phyloP scores from a whole-genome alignment of 92 coral and sea anemone genomes.

The Zoanthus sansibaricus region DNA sequence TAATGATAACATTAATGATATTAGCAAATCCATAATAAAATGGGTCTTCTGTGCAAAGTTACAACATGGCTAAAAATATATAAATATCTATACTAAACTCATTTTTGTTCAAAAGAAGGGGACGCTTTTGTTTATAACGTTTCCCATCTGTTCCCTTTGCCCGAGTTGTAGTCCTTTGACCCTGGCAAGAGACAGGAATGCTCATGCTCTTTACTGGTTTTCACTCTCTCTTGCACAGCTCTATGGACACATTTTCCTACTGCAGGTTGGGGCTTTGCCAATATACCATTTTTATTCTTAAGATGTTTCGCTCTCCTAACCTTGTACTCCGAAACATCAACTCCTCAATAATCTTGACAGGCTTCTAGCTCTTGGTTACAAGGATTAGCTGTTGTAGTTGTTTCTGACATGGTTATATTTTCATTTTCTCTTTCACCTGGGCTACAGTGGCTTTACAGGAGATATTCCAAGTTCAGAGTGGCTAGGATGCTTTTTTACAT shows the following conservation, averaged over 20 bases:
- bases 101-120: slow-evolving; percentile 22
- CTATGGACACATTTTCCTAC: slow-evolving; percentile 12
- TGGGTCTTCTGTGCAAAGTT: no score
- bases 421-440: slow-evolving; percentile 20
- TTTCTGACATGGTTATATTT: slow-evolving; percentile 16
- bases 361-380: slow-evolving; percentile 13
- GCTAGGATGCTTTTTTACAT: no score
- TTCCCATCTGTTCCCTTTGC: slow-evolving; percentile 9
- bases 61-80: no score
- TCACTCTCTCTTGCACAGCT: slow-evolving; percentile 6
- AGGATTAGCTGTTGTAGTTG: slow-evolving; percentile 37
- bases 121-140: slow-evolving; percentile 32
- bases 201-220: slow-evolving; percentile 38
- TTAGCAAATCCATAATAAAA: no score
- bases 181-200: slow-evolving; percentile 46
- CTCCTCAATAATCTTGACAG: slow-evolving; percentile 11
- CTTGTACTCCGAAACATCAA: slow-evolving; percentile 32
- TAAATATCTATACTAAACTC: background rate
- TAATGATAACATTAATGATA: no score
- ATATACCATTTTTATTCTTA: slow-evolving; percentile 11
- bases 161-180: slow-evolving; percentile 31
- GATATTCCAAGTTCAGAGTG: slow-evolving; percentile 8
- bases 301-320: slow-evolving; percentile 14
- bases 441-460: slow-evolving; percentile 28
- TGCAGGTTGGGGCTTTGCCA: slow-evolving; percentile 33